Conservation (phyloP, 1,140 invertebrate genomes). For the Hylyphantes graminicola region DNA sequence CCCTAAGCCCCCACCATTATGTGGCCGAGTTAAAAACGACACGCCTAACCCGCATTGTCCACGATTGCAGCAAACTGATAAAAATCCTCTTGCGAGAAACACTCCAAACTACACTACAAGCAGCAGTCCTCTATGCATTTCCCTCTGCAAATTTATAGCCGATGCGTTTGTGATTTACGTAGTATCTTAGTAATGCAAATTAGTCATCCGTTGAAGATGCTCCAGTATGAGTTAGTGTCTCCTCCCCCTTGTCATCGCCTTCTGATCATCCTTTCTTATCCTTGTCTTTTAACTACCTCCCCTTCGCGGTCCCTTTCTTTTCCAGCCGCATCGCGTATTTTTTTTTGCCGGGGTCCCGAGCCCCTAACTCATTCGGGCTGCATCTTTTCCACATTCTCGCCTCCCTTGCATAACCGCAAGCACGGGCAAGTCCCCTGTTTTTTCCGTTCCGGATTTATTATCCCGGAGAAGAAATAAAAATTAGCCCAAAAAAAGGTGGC, state of each 20-base stretch:
- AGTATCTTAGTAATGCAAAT: constrained; percentile 58
- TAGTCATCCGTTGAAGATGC: constrained; percentile 47
- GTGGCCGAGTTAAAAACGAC: neutral
- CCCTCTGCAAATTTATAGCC: constrained; percentile 16
- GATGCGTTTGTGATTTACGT: constrained; percentile 51
- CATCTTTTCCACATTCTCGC: constrained; percentile 38
- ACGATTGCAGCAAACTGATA: constrained; percentile 24
- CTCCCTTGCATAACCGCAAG: constrained; percentile 43
- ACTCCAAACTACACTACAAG: constrained; percentile 12
- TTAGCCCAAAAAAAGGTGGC: neutral
- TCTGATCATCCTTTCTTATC: constrained; percentile 27
- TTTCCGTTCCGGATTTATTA: constrained; percentile 17
- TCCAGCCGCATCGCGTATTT: neutral
- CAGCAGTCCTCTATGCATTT: constrained; percentile 4
- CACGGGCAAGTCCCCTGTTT: constrained; percentile 12
- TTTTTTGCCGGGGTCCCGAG: constrained; percentile 11
- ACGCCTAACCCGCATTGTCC: constrained; percentile 41
- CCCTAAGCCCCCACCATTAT: constrained; percentile 11
- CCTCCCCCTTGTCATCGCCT: constrained; percentile 42
- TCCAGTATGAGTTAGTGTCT: constrained; percentile 19
- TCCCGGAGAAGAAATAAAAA: constrained; percentile 1
- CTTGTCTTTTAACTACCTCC: constrained; percentile 24
- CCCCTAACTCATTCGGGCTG: constrained; percentile 36
- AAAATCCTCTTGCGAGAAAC: constrained; percentile 31
- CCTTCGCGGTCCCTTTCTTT: constrained; percentile 18